Evolutionary conservation across 2,888 invertebrate species (phyloP).

Genomic region (Melipona bicolor): DNA sequence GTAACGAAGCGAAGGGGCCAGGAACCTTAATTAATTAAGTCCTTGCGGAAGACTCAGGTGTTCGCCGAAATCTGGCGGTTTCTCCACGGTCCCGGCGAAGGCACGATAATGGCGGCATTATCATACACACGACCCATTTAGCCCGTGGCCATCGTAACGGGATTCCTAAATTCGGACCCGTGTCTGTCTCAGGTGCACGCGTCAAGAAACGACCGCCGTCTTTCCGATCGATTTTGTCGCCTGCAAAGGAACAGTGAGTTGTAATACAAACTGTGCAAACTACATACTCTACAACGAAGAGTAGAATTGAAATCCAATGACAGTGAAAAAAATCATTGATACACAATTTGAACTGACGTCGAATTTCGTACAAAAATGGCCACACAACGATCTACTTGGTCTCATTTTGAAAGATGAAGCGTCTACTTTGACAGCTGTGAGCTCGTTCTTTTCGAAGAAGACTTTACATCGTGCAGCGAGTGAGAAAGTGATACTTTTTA

Average conservation of each 20-base stretch:
- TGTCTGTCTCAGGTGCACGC: conserved; percentile 73
- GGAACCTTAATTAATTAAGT: conserved; percentile 83
- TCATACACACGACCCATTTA: conserved; percentile 84
- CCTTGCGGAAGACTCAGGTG: conserved; percentile 83
- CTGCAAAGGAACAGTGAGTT: not conserved
- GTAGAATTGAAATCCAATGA: too few species aligned
- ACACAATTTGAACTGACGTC: too few species aligned
- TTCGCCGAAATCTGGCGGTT: conserved; percentile 80
- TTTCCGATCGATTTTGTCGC: not conserved
- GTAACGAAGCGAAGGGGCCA: conserved; percentile 74
- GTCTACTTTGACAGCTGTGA: too few species aligned
- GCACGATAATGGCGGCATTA: conserved; percentile 82
- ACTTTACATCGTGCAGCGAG: too few species aligned
- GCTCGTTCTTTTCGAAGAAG: too few species aligned
- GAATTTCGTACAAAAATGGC: too few species aligned
- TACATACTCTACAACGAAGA: not conserved
- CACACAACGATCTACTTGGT: too few species aligned
- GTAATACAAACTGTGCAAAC: not conserved
- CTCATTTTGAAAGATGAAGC: too few species aligned
- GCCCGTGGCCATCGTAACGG: conserved; percentile 68
- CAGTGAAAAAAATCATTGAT: too few species aligned
- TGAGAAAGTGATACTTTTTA: too few species aligned
- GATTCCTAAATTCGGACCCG: conserved; percentile 70
- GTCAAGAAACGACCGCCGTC: conserved; percentile 12
- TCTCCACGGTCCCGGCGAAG: conserved; percentile 69